A percentile compares a stretch with the other conserved stretches of the same genome.
Conservation (phyloP, 1,140 invertebrate genomes). For the Delia radicum region DNA sequence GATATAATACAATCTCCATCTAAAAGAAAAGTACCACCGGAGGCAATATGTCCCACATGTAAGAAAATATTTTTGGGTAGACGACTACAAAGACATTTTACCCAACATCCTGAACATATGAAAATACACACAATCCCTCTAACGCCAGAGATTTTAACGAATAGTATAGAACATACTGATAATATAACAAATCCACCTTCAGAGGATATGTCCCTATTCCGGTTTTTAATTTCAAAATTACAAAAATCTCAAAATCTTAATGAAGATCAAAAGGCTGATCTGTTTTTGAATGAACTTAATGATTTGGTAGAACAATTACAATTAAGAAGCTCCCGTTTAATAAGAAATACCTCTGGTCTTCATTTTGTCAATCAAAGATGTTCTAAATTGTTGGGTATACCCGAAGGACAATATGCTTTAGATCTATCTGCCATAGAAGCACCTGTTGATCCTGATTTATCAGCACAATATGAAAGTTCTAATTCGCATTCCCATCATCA, state of each 20-base stretch:
- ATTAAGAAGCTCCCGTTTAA: constrained; percentile 46
- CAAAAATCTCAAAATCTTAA: constrained; percentile 39
- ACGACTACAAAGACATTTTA: constrained; percentile 45
- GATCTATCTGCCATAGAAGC: constrained; percentile 48
- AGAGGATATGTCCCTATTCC: constrained; percentile 39
- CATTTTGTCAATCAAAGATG: constrained; percentile 46
- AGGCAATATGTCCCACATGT: constrained; percentile 46
- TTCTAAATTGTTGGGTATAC: constrained; percentile 46
- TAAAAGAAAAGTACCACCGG: constrained; percentile 37
- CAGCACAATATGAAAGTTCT: not conserved
- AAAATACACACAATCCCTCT: constrained; percentile 18
- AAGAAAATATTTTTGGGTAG: constrained; percentile 50
- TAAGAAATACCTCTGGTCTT: constrained; percentile 49
- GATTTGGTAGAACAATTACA: constrained; percentile 51
- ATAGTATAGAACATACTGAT: not conserved
- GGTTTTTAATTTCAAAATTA: constrained; percentile 40
- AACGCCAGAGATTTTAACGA: no score
- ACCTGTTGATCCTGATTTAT: constrained; percentile 13
- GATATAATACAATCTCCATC: not conserved
- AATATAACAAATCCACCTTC: not conserved
- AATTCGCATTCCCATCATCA: not conserved
- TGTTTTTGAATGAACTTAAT: constrained; percentile 47
- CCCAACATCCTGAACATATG: constrained; percentile 51
- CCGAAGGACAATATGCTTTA: constrained; percentile 51
- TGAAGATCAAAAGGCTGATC: constrained; percentile 51